Conservation (phyloP, 2,888 invertebrate species). For the Resseliella maxima region DNA sequence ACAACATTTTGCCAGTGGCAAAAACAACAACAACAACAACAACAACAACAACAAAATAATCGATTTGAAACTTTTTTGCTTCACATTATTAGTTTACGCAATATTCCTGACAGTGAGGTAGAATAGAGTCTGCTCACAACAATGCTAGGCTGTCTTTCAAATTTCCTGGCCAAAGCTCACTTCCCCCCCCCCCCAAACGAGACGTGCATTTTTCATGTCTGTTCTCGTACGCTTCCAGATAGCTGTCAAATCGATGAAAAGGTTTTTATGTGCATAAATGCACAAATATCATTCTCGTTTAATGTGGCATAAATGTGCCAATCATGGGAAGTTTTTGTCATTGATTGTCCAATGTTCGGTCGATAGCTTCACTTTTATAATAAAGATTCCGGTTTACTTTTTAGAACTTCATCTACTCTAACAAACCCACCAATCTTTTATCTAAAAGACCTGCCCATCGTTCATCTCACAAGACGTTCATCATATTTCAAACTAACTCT, state of each 20-base stretch:
- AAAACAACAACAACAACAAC: not conserved
- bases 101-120: not conserved
- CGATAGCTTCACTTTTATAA: not conserved
- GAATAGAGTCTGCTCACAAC: not conserved
- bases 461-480: too few species aligned
- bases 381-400: not conserved
- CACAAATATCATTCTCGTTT: not conserved
- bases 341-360: conserved; percentile 43
- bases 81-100: not conserved
- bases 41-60: not conserved
- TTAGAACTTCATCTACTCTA: not conserved
- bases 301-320: conserved; percentile 6
- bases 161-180: not conserved
- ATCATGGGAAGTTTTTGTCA: conserved; percentile 2
- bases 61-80: not conserved
- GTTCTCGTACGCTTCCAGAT: not conserved
- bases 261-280: not conserved
- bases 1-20: not conserved
- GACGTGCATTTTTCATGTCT: not conserved
- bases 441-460: not conserved
- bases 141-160: not conserved
- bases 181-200: too few species aligned
- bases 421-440: not conserved
- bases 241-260: conserved; percentile 11
- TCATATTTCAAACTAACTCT: not conserved